These are phyloP conservation scores for Caenorhabditis panamensis DNA, from an alignment of 2,888 invertebrate species.

Conservation along the genomic window DNA sequence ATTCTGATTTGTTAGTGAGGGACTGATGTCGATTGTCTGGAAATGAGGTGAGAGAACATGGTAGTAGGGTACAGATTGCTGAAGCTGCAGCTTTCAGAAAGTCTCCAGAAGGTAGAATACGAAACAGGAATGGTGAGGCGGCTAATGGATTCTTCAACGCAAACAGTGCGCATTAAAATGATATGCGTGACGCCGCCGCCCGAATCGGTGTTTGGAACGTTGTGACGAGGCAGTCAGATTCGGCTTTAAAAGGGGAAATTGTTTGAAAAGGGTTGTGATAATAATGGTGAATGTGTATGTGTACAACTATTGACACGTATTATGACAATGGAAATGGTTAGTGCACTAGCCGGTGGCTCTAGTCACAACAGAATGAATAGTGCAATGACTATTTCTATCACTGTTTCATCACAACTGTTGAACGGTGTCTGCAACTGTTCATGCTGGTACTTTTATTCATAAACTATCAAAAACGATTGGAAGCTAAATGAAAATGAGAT, in stretches of 20 bases:
- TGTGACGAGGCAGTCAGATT: conserved; percentile 19
- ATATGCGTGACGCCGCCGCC: conserved; percentile 51
- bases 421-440: no score
- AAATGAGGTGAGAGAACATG: no score
- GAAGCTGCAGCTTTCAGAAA: background rate
- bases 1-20: background rate
- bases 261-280: conserved; percentile 22
- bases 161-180: conserved; percentile 62
- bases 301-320: conserved; percentile 41
- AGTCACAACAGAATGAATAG: no score
- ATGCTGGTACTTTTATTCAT: no score
- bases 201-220: conserved; percentile 49
- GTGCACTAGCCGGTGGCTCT: no score
- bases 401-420: no score
- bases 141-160: conserved; percentile 56
- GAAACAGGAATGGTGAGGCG: conserved; percentile 48
- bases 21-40: background rate
- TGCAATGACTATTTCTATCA: no score
- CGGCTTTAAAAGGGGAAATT: conserved; percentile 12
- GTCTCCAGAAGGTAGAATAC: conserved; percentile 19
- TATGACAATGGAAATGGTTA: background rate
- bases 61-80: no score
- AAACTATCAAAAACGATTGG: no score
- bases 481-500: no score
- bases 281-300: conserved; percentile 29